Conservation (phyloP, 2,888 invertebrate species). For the Augochlorella aurata region DNA sequence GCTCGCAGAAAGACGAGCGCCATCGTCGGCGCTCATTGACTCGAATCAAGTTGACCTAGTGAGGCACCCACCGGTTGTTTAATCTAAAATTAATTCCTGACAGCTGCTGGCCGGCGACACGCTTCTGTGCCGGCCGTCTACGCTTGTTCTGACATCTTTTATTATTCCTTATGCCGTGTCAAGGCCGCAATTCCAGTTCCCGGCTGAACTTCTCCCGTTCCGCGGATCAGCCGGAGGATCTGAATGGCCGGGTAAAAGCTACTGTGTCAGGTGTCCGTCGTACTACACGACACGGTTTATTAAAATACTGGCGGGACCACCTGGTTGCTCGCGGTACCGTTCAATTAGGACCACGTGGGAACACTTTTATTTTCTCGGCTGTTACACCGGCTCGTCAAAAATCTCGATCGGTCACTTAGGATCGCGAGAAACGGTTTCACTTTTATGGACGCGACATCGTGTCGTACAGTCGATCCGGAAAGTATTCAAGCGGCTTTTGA, state of each 20-base stretch:
- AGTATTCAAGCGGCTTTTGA: too few species aligned
- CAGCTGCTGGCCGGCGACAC: conserved; percentile 72
- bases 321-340: neutral
- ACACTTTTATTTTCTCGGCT: neutral
- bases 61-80: conserved; percentile 74
- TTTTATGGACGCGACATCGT: too few species aligned
- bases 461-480: too few species aligned
- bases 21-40: conserved; percentile 67
- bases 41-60: conserved; percentile 74
- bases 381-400: neutral
- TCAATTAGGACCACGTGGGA: neutral
- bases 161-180: conserved; percentile 53
- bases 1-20: conserved; percentile 51
- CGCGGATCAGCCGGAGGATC: conserved; percentile 4
- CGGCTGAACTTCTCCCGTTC: conserved; percentile 27
- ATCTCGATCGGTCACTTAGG: too few species aligned
- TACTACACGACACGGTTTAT: neutral
- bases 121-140: conserved; percentile 50
- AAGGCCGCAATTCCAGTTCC: conserved; percentile 61
- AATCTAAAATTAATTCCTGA: conserved; percentile 81
- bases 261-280: neutral
- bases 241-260: conserved; percentile 1
- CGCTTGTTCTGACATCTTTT: conserved; percentile 56
- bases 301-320: neutral
- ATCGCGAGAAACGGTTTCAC: too few species aligned